Conservation (phyloP, 2,888 invertebrate species). For the Caenorhabditis japonica region DNA sequence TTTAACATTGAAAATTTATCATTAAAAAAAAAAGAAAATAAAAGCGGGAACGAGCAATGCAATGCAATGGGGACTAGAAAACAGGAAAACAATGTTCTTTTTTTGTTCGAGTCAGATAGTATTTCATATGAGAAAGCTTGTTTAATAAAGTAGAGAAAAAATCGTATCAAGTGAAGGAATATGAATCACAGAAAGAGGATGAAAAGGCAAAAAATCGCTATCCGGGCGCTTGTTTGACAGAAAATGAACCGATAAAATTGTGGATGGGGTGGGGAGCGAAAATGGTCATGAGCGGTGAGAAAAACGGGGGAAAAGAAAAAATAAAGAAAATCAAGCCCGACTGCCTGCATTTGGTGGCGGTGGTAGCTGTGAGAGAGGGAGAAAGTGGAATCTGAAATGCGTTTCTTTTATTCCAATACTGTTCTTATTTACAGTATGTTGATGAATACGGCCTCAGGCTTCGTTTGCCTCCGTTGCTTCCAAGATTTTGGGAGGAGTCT, state of each 20-base stretch:
- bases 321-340: not conserved
- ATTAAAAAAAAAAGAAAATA: too few relatives aligned
- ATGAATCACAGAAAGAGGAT: conserved; percentile 1
- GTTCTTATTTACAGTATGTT: too few relatives aligned
- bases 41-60: too few relatives aligned
- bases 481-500: too few relatives aligned
- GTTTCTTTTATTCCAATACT: too few relatives aligned
- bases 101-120: too few relatives aligned
- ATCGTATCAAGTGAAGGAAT: not conserved
- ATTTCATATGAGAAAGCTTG: not conserved
- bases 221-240: not conserved
- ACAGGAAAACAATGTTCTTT: too few relatives aligned
- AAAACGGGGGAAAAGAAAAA: not conserved
- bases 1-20: too few relatives aligned
- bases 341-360: conserved; percentile 58
- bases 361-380: conserved; percentile 57
- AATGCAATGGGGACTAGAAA: too few relatives aligned
- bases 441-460: too few relatives aligned
- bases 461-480: too few relatives aligned
- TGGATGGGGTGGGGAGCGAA: not conserved
- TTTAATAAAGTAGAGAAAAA: not conserved
- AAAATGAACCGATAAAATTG: not conserved
- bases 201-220: conserved; percentile 6
- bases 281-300: not conserved
- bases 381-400: conserved; percentile 59